Evolutionary conservation across 92 coral and sea anemone genomes (phyloP).

Genomic region (Epizoanthus rinbou): DNA sequence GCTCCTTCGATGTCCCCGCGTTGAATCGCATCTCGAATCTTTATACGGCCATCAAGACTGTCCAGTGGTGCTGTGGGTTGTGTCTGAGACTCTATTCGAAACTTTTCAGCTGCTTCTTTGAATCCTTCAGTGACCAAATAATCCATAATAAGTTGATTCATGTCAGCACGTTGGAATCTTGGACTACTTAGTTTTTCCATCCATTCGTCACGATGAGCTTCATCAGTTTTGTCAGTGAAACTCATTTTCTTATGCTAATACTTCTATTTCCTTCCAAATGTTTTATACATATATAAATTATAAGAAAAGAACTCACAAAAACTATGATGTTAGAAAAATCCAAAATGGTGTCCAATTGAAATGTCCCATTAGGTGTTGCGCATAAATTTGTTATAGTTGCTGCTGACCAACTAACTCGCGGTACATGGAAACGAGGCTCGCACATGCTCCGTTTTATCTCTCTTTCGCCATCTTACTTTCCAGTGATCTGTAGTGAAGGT

Average conservation of each 20-base stretch:
- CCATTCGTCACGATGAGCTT: constrained; percentile 95
- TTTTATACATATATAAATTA: not conserved
- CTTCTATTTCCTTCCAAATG: not conserved
- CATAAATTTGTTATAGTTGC: not conserved
- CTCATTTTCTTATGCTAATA: constrained; percentile 71
- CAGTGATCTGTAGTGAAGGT: constrained; percentile 12
- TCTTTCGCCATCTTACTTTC: constrained; percentile 51
- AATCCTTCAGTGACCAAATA: constrained; percentile 99
- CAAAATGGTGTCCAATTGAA: constrained; percentile 57
- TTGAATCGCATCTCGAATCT: constrained; percentile 96
- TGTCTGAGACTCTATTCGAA: constrained; percentile 93
- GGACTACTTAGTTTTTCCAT: constrained; percentile 79
- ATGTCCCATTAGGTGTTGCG: not conserved
- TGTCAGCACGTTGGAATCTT: constrained; percentile 92
- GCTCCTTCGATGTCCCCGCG: constrained; percentile 94
- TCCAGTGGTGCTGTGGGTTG: constrained; percentile 90
- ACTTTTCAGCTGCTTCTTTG: constrained; percentile 98
- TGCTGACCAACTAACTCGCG: constrained; percentile 27
- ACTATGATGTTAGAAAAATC: constrained; percentile 10
- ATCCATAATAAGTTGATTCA: constrained; percentile 97
- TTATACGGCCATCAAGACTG: constrained; percentile 91
- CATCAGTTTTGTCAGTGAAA: constrained; percentile 85
- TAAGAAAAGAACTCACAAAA: constrained; percentile 14
- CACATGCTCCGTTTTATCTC: constrained; percentile 41
- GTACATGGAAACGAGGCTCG: constrained; percentile 63